Base-by-base conservation (phyloP, 2,113 vertebrate genomes). In the Clarias batrachus region DNA sequence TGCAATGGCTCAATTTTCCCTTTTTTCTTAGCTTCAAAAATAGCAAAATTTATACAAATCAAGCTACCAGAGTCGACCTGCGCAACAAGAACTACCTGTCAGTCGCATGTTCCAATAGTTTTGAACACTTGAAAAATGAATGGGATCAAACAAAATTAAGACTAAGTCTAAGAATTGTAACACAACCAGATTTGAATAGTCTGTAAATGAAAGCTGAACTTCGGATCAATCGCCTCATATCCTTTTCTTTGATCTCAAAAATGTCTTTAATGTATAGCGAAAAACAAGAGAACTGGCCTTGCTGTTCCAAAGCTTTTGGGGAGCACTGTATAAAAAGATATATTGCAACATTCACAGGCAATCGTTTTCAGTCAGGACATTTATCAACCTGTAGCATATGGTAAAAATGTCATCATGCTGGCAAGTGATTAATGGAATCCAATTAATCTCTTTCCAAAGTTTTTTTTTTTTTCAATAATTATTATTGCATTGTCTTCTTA, bases 401-500 rank as follows among this genome's bases (percentile, higher is more conserved):
- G 60, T 85, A 76, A 79, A 85, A 66, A 56, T 79, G 60, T 85
- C 62, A 48, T 66, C 41, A 25, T 78, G 63, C 63, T 79, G 62
- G 27, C 76, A 86, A 86, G 70, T 59, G 52, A 77, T 81, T 85
- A 88, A 87, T 63, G 14, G 77, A 56, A 80, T 74, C 33, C 65
- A 12, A 84, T 82, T 70, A 27, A 68, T 48, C 68, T 27, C 48
- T 78, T 68, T 37, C 30, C n/a, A 37, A 80, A 60, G 54, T 19
- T n/a, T 16, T 56, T 84, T 52, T 60, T 86, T 48, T 48, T 48
- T 48, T 37, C 3, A 3, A 37, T 37, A 37, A 48, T 48, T 48
- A 48, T 48, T 48, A 48, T 8, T 48, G 7, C 7, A n/a, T 82
- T n/a, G 74, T 79, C 17, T 62, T 71, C 25, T 16, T 60, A 10